Evolutionary conservation across 2,113 vertebrate species (phyloP), one percentile per base, ranked within the genome.

Genomic region (Limanda limanda): DNA sequence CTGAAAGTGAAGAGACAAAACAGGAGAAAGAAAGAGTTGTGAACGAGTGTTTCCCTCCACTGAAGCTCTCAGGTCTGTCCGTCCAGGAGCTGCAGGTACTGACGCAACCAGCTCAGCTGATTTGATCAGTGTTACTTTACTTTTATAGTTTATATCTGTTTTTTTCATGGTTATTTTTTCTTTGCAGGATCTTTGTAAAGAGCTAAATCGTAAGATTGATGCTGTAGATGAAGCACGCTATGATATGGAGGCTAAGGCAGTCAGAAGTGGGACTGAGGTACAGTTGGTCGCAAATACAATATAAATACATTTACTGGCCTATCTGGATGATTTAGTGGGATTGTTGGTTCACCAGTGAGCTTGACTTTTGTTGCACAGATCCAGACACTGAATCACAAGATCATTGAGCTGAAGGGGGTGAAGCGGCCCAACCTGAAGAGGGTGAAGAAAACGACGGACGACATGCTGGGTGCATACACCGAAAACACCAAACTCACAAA

Each of bases 381-480:
- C 52, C 69, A 91, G 55, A 3, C 68, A 1, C 81, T 95, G 73
- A 84, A 7, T 13, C 82, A 92, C 74, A 95, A 95, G 87, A 90
- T 96, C 35, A 65, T 63, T 45, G 94, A 92, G 64, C 77, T 95
- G 60, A 95, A 95, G 78, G 95, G 95, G 8, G 77, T 86, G 61
- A 95, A 94, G 74, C 88, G 90, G 59, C 95, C 95, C 27, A 90
- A 79, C 42, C 83, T 96, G 76, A 94, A 93, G 81, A 93, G 91
- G 83, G 93, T 96, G 40, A 95, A 94, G 88, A 94, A 95, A 73
- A 93, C 93, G 0, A 82, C 94, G 1, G 95, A 95, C 0, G 93
- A 89, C 67, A 86, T 93, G 92, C 78, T 95, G 83, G 93, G 91
- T 0, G 86, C 94, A 6, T 85, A 78, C 76, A 85, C 85, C 2